These are phyloP conservation scores for Probosciger aterrimus DNA, from an alignment of 2,113 vertebrate species.

Conservation along the genomic window DNA sequence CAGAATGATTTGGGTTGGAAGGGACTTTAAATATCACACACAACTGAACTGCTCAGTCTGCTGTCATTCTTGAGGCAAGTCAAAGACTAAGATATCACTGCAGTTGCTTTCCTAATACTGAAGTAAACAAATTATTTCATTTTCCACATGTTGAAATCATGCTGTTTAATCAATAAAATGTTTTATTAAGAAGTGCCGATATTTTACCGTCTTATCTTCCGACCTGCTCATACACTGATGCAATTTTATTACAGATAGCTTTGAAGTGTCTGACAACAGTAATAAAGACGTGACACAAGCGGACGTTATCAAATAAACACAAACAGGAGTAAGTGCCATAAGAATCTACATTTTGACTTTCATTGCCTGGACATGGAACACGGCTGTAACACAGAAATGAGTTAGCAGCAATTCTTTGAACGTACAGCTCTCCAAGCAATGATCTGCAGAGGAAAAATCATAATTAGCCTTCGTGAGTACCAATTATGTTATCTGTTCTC, in stretches of 20 bases:
- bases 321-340: background rate
- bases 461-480: background rate
- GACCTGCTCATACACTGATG: background rate
- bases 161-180: background rate
- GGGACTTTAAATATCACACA: background rate
- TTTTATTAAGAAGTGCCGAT: background rate
- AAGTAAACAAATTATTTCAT: background rate
- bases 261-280: background rate
- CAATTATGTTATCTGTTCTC: background rate
- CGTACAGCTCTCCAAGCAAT: background rate
- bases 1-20: background rate
- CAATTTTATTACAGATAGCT: background rate
- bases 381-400: background rate
- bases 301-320: background rate
- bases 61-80: background rate
- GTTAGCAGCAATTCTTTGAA: background rate
- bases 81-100: background rate
- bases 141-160: background rate
- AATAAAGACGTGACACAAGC: background rate
- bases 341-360: background rate
- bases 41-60: background rate
- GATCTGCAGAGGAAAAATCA: background rate
- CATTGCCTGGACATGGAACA: background rate
- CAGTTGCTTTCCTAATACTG: background rate
- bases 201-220: background rate